Percentiles rank a stretch among this genome's conserved stretches.
Conservation (phyloP, 2,113 vertebrate species). For the Halichoerus grypus region DNA sequence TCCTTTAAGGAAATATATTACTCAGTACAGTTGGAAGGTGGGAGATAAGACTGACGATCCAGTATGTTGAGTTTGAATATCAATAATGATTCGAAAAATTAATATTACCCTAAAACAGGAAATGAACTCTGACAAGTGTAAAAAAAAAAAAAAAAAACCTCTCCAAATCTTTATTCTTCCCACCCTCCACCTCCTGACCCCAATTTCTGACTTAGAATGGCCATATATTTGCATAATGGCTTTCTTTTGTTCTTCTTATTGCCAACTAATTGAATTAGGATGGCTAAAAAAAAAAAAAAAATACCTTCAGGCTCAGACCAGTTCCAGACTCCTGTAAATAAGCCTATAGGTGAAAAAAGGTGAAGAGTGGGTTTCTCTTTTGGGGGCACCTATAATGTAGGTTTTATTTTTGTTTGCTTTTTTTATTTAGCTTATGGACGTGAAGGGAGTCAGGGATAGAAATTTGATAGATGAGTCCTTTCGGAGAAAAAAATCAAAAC, state of each 20-base stretch:
- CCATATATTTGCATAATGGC: constrained; percentile 55
- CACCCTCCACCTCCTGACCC: constrained; percentile 26
- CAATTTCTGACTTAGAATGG: constrained; percentile 58
- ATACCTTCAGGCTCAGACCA: not conserved
- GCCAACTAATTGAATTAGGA: constrained; percentile 59
- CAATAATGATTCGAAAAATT: constrained; percentile 58
- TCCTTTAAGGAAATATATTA: not conserved
- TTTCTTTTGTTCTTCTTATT: constrained; percentile 54
- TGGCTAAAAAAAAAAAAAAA: not conserved
- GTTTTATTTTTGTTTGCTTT: not conserved
- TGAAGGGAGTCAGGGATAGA: not conserved
- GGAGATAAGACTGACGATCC: not conserved
- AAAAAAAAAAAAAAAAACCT: not conserved
- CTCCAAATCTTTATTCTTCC: not conserved
- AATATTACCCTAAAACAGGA: constrained; percentile 43
- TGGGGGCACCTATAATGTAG: not conserved
- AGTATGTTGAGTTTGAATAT: not conserved
- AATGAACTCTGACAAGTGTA: not conserved
- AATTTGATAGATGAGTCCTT: not conserved
- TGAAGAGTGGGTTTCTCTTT: not conserved
- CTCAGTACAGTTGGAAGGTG: not conserved
- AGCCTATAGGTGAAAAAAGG: not conserved
- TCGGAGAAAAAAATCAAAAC: not conserved
- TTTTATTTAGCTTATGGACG: not conserved
- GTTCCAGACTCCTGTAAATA: not conserved